These are phyloP conservation scores for Eulemur rufifrons DNA, from an alignment of 2,113 vertebrate genomes.

Conservation along the genomic window DNA sequence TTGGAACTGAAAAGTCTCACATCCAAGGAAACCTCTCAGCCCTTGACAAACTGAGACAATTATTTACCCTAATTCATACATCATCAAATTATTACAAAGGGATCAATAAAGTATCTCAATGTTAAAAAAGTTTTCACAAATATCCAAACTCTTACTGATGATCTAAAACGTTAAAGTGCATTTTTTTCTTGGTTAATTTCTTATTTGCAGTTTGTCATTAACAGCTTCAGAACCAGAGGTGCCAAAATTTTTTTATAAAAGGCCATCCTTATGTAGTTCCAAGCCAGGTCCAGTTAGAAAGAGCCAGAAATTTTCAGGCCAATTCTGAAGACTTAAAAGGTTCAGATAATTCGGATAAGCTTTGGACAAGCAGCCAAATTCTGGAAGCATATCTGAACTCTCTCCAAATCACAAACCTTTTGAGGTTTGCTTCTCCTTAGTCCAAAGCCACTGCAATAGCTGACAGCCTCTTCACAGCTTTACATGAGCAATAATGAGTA, in stretches of 20 bases:
- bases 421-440: constrained; percentile 68
- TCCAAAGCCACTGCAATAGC: constrained; percentile 68
- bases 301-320: constrained; percentile 54
- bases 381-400: constrained; percentile 72
- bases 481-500: constrained; percentile 81
- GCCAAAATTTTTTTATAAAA: constrained; percentile 50
- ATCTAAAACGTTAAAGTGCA: neutral
- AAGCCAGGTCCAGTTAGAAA: constrained; percentile 54
- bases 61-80: neutral
- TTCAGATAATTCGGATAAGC: constrained; percentile 66
- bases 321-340: constrained; percentile 67
- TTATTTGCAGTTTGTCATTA: constrained; percentile 54
- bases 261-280: neutral
- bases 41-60: neutral
- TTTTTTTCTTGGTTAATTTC: constrained; percentile 26
- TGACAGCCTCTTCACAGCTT: constrained; percentile 77
- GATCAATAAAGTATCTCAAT: neutral
- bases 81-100: neutral
- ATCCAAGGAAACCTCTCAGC: neutral
- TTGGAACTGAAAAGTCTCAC: neutral
- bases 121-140: neutral
- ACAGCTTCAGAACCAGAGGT: constrained; percentile 10
- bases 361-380: constrained; percentile 48
- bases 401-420: constrained; percentile 77
- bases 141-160: neutral